These are phyloP conservation scores for Himalopsyche japonica DNA, from an alignment of 2,888 invertebrate genomes.

Conservation along the genomic window DNA sequence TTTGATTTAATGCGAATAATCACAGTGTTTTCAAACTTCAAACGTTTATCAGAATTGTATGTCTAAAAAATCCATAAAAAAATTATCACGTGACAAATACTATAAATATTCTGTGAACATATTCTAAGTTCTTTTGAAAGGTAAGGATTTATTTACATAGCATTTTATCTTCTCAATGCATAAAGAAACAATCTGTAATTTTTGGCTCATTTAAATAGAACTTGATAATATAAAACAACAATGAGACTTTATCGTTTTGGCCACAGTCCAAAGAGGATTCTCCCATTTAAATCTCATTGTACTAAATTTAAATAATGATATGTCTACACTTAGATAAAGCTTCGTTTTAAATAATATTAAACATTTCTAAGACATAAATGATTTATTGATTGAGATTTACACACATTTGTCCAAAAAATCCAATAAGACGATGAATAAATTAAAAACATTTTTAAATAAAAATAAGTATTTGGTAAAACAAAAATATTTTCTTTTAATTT, in stretches of 20 bases:
- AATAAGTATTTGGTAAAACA: too few species aligned
- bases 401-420: neutral
- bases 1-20: too few species aligned
- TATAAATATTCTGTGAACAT: too few species aligned
- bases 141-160: neutral
- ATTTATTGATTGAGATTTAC: too few species aligned
- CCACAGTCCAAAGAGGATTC: neutral
- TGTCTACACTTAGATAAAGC: neutral
- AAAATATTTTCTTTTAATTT: too few species aligned
- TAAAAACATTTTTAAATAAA: too few species aligned
- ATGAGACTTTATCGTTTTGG: neutral
- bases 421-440: neutral
- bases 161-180: neutral
- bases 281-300: neutral
- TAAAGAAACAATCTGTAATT: neutral
- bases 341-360: neutral
- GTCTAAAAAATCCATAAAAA: too few species aligned
- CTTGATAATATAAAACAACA: neutral
- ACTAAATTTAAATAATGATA: neutral
- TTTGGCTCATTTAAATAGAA: neutral
- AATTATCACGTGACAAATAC: too few species aligned
- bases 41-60: too few species aligned
- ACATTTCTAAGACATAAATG: neutral
- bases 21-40: too few species aligned
- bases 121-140: too few species aligned